Percentiles rank a stretch among this genome's conserved stretches.
Conservation (phyloP, 1,140 invertebrate species). For the Papilio glaucus region DNA sequence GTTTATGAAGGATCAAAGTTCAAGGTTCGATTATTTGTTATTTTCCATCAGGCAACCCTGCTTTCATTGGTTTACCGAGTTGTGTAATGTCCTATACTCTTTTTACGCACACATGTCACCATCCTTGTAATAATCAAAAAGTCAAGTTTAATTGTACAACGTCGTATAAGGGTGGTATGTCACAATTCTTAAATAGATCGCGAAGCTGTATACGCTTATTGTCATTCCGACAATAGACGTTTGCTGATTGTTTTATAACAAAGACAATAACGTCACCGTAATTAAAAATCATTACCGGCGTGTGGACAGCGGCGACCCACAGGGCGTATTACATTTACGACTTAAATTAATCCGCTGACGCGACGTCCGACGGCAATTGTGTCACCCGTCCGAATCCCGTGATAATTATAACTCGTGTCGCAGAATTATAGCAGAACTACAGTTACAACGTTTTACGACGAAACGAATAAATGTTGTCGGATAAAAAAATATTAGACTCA, state of each 20-base stretch:
- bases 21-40: too few relatives aligned
- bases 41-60: too few relatives aligned
- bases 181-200: neutral
- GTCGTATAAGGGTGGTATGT: neutral
- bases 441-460: neutral
- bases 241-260: slow-evolving; percentile 11
- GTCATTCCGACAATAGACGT: neutral
- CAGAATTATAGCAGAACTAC: slow-evolving; percentile 3
- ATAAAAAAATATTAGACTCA: neutral
- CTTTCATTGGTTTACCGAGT: too few relatives aligned
- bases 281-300: slow-evolving; percentile 20
- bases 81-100: too few relatives aligned
- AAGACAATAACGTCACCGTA: slow-evolving; percentile 11
- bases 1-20: too few relatives aligned
- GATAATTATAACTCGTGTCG: slow-evolving; percentile 42
- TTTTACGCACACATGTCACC: too few relatives aligned
- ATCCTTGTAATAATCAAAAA: neutral
- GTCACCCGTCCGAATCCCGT: slow-evolving; percentile 45
- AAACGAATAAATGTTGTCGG: neutral
- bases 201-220: neutral
- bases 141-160: neutral
- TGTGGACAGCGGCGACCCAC: slow-evolving; percentile 14
- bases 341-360: slow-evolving; percentile 49
- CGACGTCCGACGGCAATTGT: slow-evolving; percentile 47
- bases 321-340: slow-evolving; percentile 41